Conservation (phyloP, 2,797 vertebrate species). For the Pelobates cultripes region DNA sequence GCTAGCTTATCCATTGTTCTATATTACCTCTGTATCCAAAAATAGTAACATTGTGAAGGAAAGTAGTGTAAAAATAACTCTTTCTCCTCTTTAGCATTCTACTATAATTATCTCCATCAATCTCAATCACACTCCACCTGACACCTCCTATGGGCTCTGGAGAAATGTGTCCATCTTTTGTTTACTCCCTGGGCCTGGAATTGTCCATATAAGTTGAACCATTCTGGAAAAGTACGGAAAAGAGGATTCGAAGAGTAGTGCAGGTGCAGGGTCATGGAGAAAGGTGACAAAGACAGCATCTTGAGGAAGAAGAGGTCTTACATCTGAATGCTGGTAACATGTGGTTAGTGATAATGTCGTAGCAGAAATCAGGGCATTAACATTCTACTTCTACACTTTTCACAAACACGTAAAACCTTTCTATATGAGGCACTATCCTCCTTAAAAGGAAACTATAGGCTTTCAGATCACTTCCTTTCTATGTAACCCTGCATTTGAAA, state of each 20-base stretch:
- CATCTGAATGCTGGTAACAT: slow-evolving; percentile 90
- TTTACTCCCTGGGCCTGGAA: slow-evolving; percentile 69
- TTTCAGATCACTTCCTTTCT: too few species aligned
- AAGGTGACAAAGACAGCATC: slow-evolving; percentile 88
- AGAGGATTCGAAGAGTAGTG: slow-evolving; percentile 95
- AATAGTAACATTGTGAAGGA: too few species aligned
- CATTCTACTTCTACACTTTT: slow-evolving; percentile 77
- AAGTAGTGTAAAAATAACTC: too few species aligned
- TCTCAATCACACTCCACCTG: not conserved
- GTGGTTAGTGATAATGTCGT: slow-evolving; percentile 97
- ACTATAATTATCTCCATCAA: slow-evolving; percentile 30
- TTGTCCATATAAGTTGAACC: slow-evolving; percentile 91
- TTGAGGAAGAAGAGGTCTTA: slow-evolving; percentile 80
- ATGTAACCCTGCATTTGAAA: too few species aligned
- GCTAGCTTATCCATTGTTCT: too few species aligned
- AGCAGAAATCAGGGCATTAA: slow-evolving; percentile 89
- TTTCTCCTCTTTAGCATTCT: too few species aligned
- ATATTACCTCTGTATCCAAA: too few species aligned
- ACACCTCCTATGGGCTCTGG: slow-evolving; percentile 69
- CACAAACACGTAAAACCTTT: too few species aligned
- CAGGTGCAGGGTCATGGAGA: slow-evolving; percentile 89
- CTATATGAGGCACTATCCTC: too few species aligned
- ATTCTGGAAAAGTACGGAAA: slow-evolving; percentile 91
- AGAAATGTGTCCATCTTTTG: slow-evolving; percentile 90
- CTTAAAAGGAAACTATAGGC: too few species aligned